These are phyloP conservation scores for Encarsia formosa DNA, from an alignment of 2,888 invertebrate genomes.

Conservation along the genomic window DNA sequence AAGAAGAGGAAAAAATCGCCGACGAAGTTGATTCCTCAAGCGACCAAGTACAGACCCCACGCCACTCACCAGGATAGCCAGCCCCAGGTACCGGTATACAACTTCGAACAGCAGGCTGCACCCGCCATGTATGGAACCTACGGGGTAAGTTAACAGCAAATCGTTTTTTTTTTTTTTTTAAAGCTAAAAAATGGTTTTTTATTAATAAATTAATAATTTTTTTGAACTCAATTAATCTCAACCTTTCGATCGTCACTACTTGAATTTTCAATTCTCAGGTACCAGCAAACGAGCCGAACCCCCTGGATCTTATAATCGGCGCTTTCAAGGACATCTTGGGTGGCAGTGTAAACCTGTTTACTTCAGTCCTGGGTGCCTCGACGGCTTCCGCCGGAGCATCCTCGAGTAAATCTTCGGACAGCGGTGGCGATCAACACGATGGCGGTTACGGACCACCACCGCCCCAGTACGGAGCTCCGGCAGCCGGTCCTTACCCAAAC, in stretches of 20 bases:
- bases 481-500: slow-evolving; percentile 10
- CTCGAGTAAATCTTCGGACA: slow-evolving; percentile 22
- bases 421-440: neutral
- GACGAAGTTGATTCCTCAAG: neutral
- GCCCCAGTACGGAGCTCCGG: neutral
- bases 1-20: neutral
- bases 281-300: slow-evolving; percentile 37
- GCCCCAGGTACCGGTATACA: neutral
- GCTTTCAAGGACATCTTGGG: slow-evolving; percentile 43
- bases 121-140: slow-evolving; percentile 30
- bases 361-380: slow-evolving; percentile 38
- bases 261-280: no score
- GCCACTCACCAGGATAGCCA: slow-evolving; percentile 4
- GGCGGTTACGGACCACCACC: slow-evolving; percentile 18
- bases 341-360: slow-evolving; percentile 37
- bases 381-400: slow-evolving; percentile 42
- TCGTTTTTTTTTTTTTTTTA: neutral
- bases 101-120: slow-evolving; percentile 26
- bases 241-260: no score
- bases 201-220: neutral
- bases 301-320: slow-evolving; percentile 34
- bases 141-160: slow-evolving; percentile 7
- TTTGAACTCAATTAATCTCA: no score
- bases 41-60: slow-evolving; percentile 16
- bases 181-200: neutral